These are phyloP conservation scores for Toxostoma redivivum DNA, from an alignment of 2,113 vertebrate species.

Conservation along the genomic window DNA sequence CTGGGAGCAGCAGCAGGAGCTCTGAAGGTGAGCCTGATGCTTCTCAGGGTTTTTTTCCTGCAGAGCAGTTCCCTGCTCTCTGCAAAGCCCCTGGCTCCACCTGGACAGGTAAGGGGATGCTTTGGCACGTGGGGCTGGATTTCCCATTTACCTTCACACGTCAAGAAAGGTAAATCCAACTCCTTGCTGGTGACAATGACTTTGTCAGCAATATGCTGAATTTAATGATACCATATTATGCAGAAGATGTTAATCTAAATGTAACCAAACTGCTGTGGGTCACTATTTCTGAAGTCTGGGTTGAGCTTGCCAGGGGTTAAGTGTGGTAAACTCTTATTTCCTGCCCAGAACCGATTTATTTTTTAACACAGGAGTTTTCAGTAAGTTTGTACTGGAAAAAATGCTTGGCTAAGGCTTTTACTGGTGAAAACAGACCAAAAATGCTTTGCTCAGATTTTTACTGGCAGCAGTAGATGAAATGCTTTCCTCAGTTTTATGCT, in stretches of 20 bases:
- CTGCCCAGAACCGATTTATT: neutral
- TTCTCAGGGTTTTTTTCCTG: neutral
- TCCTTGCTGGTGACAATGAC: neutral
- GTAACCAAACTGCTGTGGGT: neutral
- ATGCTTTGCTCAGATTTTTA: conserved; percentile 50
- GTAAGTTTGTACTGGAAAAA: conserved; percentile 24
- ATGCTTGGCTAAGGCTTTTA: conserved; percentile 54
- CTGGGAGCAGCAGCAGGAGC: fast-evolving
- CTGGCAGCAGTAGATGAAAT: conserved; percentile 17
- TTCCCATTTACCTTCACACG: neutral
- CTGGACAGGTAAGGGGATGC: neutral
- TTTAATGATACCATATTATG: neutral
- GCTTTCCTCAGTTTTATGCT: neutral
- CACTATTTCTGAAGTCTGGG: neutral
- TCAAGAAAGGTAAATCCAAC: neutral
- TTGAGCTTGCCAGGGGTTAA: neutral
- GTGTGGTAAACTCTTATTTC: neutral
- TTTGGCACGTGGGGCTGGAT: neutral
- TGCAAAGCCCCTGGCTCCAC: neutral
- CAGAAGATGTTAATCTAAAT: neutral
- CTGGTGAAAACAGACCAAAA: conserved; percentile 10
- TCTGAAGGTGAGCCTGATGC: neutral
- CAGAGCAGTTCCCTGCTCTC: neutral
- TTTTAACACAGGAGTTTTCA: conserved; percentile 12
- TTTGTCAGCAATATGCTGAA: neutral